A percentile compares a stretch with the other conserved stretches of the same genome.
Evolutionary conservation across 2,113 vertebrate species (phyloP).

Genomic region (Raja brachyura): DNA sequence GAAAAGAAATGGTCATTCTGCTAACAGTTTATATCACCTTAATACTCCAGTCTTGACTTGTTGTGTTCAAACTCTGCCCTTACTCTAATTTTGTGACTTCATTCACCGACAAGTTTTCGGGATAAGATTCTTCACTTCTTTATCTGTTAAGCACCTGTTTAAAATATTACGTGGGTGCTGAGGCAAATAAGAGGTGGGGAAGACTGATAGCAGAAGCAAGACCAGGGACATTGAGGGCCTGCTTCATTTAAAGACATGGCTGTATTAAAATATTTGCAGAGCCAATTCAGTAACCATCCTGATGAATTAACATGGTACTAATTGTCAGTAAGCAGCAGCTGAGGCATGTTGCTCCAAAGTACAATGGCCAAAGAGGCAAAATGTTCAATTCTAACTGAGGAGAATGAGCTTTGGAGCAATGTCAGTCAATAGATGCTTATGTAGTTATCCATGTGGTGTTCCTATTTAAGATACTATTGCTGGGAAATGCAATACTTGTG

Average conservation of each 20-base stretch:
- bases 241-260: background rate
- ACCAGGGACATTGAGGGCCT: background rate
- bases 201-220: background rate
- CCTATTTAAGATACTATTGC: background rate
- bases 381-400: background rate
- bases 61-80: background rate
- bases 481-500: background rate
- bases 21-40: background rate
- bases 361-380: background rate
- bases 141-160: background rate
- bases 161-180: background rate
- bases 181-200: background rate
- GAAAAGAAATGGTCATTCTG: background rate
- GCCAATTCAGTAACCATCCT: too few species aligned
- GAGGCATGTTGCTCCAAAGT: background rate
- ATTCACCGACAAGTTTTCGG: background rate
- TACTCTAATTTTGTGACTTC: background rate
- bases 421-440: background rate
- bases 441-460: background rate
- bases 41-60: background rate
- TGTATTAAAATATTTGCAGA: background rate
- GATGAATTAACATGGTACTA: background rate
- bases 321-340: background rate
- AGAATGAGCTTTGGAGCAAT: background rate
- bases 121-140: background rate